These are phyloP conservation scores for Acanthacorydalis orientalis DNA, from an alignment of 2,888 invertebrate genomes.

Conservation along the genomic window DNA sequence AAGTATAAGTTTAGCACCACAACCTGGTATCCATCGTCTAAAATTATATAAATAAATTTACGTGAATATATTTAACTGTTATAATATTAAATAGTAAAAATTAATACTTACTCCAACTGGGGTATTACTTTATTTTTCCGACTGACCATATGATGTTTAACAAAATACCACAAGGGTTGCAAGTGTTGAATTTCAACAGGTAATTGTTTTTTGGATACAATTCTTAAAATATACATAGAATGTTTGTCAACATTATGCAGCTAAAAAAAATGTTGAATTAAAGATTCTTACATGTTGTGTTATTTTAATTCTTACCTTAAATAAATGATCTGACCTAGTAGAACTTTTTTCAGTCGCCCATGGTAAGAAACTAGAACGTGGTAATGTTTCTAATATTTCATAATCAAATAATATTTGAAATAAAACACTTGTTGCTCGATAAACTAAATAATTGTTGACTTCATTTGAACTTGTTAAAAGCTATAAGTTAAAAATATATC, in stretches of 20 bases:
- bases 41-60: constrained; percentile 9
- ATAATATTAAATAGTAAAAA: constrained; percentile 1
- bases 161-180: constrained; percentile 50
- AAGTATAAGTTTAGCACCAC: constrained; percentile 44
- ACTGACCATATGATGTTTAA: constrained; percentile 42
- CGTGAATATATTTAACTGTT: neutral
- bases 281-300: neutral
- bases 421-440: constrained; percentile 39
- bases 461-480: constrained; percentile 36
- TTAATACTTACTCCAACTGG: constrained; percentile 48
- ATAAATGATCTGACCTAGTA: neutral
- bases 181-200: constrained; percentile 31
- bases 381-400: constrained; percentile 39
- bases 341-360: constrained; percentile 28
- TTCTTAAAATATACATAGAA: constrained; percentile 26
- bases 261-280: neutral
- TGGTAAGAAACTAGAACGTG: constrained; percentile 48
- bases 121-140: constrained; percentile 47
- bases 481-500: constrained; percentile 19
- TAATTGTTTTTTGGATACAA: constrained; percentile 41
- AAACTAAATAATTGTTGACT: constrained; percentile 30
- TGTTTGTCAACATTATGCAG: neutral
- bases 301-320: neutral
- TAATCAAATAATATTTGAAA: constrained; percentile 53
- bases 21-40: constrained; percentile 56